Evolutionary conservation across 2,797 vertebrate species (phyloP).

Genomic region (Adelosebastes latens): DNA sequence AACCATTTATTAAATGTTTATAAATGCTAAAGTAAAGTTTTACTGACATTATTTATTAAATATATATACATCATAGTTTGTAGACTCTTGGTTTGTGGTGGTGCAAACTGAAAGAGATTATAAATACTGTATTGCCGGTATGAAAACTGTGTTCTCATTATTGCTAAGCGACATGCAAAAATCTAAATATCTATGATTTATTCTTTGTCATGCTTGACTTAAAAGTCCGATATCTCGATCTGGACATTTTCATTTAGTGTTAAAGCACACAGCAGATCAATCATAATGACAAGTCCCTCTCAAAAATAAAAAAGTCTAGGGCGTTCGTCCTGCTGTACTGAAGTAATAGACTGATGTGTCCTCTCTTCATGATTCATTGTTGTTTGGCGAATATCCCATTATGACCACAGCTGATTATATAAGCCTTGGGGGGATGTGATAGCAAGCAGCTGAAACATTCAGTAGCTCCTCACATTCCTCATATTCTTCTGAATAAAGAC

Average conservation of each 20-base stretch:
- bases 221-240: slow-evolving; percentile 24
- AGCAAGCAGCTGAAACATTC: slow-evolving; percentile 14
- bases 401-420: slow-evolving; percentile 25
- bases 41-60: background rate
- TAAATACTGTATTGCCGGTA: background rate
- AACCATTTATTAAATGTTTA: background rate
- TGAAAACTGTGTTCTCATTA: background rate
- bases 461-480: background rate
- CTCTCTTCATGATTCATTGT: slow-evolving; percentile 16
- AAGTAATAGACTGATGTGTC: slow-evolving; percentile 4
- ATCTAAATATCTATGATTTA: background rate
- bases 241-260: slow-evolving; percentile 20
- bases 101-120: background rate
- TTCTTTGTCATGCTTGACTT: slow-evolving; percentile 29
- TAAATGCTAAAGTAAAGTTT: background rate
- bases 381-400: slow-evolving; percentile 27
- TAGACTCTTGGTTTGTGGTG: background rate
- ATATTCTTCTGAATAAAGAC: background rate
- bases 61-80: background rate
- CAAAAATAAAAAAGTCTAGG: background rate
- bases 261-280: slow-evolving; percentile 14
- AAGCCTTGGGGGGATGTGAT: slow-evolving; percentile 3
- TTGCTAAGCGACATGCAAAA: background rate
- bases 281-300: slow-evolving; percentile 17
- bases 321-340: background rate